Evolutionary conservation across 2,113 vertebrate genomes (phyloP).

Genomic region (Boulengeromyrus knoepffleri): DNA sequence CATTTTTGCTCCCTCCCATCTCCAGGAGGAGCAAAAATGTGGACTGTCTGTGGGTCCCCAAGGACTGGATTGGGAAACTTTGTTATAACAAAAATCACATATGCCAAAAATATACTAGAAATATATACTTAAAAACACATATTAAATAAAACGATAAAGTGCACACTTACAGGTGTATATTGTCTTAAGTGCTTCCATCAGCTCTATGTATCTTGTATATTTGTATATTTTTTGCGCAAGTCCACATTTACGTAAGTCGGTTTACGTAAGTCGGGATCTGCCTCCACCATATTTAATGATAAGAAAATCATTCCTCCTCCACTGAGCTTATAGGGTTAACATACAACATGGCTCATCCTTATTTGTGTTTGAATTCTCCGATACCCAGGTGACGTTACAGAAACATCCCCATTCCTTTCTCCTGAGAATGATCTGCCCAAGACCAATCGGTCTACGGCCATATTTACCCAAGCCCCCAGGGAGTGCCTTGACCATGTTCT

Average conservation of each 20-base stretch:
- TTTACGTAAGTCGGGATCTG: neutral
- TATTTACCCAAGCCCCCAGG: slow-evolving; percentile 85
- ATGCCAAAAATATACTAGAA: neutral
- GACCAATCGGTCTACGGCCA: neutral
- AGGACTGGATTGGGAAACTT: neutral
- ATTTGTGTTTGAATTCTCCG: neutral
- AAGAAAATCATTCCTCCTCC: neutral
- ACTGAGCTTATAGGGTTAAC: neutral
- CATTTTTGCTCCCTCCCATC: neutral
- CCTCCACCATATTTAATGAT: neutral
- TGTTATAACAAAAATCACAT: neutral
- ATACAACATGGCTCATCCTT: neutral
- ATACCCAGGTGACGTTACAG: neutral
- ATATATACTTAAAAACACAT: neutral
- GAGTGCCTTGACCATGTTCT: slow-evolving; percentile 91
- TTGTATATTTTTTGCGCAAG: neutral
- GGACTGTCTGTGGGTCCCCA: neutral
- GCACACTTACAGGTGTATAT: neutral
- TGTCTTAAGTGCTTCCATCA: neutral
- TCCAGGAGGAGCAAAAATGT: neutral
- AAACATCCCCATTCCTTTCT: neutral
- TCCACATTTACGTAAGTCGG: neutral
- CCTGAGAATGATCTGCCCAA: neutral
- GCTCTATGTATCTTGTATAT: neutral
- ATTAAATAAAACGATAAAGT: neutral